Evolutionary conservation across 2,888 invertebrate genomes (phyloP), one percentile per base, ranked within the genome.

Genomic region (Dysmachus trigonus): DNA sequence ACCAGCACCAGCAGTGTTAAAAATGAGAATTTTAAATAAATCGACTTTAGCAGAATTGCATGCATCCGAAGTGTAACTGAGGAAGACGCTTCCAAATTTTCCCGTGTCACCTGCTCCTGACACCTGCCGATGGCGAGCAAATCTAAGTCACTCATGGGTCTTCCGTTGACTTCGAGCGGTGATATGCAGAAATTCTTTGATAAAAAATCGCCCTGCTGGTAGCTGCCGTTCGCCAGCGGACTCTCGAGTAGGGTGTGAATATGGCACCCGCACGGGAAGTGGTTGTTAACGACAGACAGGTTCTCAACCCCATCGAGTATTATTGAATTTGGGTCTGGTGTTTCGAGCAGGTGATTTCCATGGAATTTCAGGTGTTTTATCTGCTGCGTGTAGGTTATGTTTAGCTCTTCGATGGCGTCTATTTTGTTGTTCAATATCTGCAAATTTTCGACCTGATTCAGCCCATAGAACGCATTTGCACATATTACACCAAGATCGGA

Each of bases 201-300:
- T 87, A 95, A 93, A 90, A 96, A 96, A 87, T 95, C 95, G 86
- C 92, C 92, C 81, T 93, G 92, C 73, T 93, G 93, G 88, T 93
- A 91, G 87, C 94, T 94, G 33, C 94, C 94, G 90, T 96, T 94
- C 30, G 95, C 95, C 88, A 97, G 92, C 51, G 96, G 95, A 87
- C 96, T 96, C 86, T 95, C 95, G 85, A 97, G 93, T 41, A 97
- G 94, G 86, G 96, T 95, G 90, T 96, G 96, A 79, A 96, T 94
- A 89, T 96, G 96, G 90, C 97, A 97, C 92, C 97, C 97, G 91
- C 97, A 97, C 1, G 97, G 97, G 90, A 97, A 95, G 90, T 97
- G 97, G 91, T 97, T 97, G 79, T 95, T 94, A 86, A 94, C 93
- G 89, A 96, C 95, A 89, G 95, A 94, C 87, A 97, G 92, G 89